phyloP scores from a whole-genome alignment of 2,113 vertebrate genomes.

The Echinops telfairi region DNA sequence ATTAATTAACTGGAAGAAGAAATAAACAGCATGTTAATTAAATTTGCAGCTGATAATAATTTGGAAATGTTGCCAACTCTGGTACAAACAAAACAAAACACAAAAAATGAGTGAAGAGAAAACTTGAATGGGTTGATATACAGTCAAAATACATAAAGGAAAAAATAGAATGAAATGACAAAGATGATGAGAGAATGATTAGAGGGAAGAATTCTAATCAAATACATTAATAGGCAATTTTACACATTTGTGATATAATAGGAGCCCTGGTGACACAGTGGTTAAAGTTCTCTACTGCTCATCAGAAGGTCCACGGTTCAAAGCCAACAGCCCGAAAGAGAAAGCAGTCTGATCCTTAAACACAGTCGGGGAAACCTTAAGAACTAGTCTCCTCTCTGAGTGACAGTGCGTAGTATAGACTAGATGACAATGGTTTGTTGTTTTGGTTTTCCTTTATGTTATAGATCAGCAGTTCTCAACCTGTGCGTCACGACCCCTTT shows the following conservation, averaged over 20 bases:
- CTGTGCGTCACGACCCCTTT: too few species aligned
- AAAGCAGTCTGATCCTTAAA: neutral
- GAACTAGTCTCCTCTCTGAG: too few species aligned
- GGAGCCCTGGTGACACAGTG: neutral
- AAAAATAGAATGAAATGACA: conserved; percentile 10
- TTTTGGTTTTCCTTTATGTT: too few species aligned
- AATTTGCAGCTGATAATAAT: conserved; percentile 82
- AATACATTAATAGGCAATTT: neutral
- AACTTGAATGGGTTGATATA: neutral
- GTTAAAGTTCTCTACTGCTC: neutral
- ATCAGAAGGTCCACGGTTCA: neutral
- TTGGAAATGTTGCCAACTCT: conserved; percentile 72
- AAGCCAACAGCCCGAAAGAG: neutral
- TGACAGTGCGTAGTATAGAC: too few species aligned
- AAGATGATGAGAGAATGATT: neutral
- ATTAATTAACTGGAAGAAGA: conserved; percentile 83
- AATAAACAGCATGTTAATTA: conserved; percentile 84
- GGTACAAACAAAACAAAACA: neutral
- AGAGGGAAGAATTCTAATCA: neutral
- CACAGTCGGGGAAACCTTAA: neutral
- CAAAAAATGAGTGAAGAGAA: neutral
- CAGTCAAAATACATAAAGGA: neutral
- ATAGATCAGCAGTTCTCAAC: too few species aligned
- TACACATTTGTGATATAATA: conserved; percentile 35
- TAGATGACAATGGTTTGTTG: too few species aligned